Evolutionary conservation across 2,797 vertebrate species (phyloP).

Genomic region (Somateria mollissima): DNA sequence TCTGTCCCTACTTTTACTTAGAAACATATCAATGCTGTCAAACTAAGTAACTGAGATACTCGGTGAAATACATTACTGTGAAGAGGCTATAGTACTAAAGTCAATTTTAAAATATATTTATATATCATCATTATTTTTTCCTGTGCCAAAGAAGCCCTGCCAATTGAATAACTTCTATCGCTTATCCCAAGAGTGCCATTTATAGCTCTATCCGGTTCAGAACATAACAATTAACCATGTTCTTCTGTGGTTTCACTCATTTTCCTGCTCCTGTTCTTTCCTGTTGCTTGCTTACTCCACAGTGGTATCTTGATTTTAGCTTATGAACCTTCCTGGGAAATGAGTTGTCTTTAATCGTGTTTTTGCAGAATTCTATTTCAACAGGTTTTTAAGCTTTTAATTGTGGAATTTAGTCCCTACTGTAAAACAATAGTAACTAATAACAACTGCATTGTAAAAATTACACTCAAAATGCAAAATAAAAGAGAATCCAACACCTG

Average conservation of each 20-base stretch:
- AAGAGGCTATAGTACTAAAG: neutral
- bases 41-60: neutral
- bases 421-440: neutral
- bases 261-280: constrained; percentile 6
- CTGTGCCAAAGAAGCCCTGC: neutral
- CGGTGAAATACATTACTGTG: neutral
- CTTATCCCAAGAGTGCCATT: neutral
- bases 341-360: neutral
- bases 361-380: neutral
- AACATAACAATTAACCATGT: neutral
- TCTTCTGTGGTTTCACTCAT: neutral
- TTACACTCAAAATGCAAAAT: constrained; percentile 29
- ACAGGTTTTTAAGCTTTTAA: neutral
- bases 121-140: neutral
- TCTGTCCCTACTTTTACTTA: neutral
- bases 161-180: neutral
- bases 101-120: neutral
- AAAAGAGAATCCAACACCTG: neutral
- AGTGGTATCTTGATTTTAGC: neutral
- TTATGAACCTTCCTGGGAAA: neutral
- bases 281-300: neutral
- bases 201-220: neutral
- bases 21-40: neutral
- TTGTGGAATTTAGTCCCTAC: neutral
- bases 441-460: neutral